These are phyloP conservation scores for Emydura subglobosa DNA, from an alignment of 2,113 vertebrate genomes.

Conservation along the genomic window DNA sequence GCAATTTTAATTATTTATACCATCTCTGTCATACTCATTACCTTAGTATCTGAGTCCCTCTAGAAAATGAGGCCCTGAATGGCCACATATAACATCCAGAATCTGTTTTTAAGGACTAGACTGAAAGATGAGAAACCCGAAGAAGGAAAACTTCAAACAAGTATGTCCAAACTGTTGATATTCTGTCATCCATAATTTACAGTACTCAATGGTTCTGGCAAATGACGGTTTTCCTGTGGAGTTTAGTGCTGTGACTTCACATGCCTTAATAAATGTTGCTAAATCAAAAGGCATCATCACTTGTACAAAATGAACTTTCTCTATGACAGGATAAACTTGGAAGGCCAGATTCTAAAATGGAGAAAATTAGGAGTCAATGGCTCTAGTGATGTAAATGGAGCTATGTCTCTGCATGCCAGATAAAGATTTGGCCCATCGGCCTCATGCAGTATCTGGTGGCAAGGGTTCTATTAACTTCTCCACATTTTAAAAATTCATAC, in stretches of 20 bases:
- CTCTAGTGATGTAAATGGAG: neutral
- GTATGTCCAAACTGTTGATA: neutral
- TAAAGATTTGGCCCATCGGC: neutral
- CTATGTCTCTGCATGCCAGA: rapidly evolving
- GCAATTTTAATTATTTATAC: neutral
- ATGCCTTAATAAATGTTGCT: neutral
- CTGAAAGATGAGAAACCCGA: neutral
- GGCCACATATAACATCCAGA: neutral
- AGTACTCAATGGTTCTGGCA: rapidly evolving
- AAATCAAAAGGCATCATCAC: neutral
- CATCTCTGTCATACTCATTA: neutral
- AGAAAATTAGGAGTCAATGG: neutral
- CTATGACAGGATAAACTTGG: neutral
- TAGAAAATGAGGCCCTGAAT: neutral
- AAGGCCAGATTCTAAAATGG: neutral
- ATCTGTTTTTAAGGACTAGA: neutral
- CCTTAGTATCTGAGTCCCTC: neutral
- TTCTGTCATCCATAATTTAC: rapidly evolving
- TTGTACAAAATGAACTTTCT: neutral
- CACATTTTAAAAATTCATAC: rapidly evolving
- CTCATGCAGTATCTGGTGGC: neutral
- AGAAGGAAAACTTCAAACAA: neutral
- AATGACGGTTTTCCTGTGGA: rapidly evolving
- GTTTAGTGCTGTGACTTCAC: neutral
- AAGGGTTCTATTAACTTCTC: neutral